Evolutionary conservation across 2,888 invertebrate genomes (phyloP).

Genomic region (Zeuzera pyrina): DNA sequence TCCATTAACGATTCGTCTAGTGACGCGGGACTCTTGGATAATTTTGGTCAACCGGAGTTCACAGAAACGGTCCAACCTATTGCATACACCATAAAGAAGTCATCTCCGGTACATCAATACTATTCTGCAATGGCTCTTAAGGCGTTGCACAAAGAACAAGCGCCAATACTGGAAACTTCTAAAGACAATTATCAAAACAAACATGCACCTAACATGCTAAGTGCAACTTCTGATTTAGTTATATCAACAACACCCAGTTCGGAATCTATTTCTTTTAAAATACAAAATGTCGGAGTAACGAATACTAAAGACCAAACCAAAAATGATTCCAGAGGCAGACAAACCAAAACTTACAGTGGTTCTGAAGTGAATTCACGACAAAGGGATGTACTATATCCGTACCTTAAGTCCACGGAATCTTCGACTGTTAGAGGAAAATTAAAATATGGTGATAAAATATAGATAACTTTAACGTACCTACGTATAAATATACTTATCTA

Average conservation of each 20-base stretch:
- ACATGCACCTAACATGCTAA: slow-evolving; percentile 37
- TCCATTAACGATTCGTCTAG: background rate
- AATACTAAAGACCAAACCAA: no score
- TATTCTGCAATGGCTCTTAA: slow-evolving; percentile 51
- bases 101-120: slow-evolving; percentile 47
- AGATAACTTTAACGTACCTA: slow-evolving; percentile 29
- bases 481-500: no score
- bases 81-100: slow-evolving; percentile 33
- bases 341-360: no score
- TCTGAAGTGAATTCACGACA: no score
- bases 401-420: slow-evolving; percentile 23
- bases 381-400: no score
- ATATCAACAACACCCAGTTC: slow-evolving; percentile 26
- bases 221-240: slow-evolving; percentile 25
- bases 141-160: slow-evolving; percentile 36
- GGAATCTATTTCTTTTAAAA: no score
- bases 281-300: no score
- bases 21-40: no score
- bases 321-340: no score
- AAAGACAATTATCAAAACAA: slow-evolving; percentile 52
- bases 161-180: slow-evolving; percentile 45
- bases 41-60: slow-evolving; percentile 16
- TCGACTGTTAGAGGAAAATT: slow-evolving; percentile 31
- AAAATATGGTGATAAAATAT: slow-evolving; percentile 64
- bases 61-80: slow-evolving; percentile 1